Evolutionary conservation across 2,113 vertebrate genomes (phyloP).

Genomic region (Daubentonia madagascariensis): DNA sequence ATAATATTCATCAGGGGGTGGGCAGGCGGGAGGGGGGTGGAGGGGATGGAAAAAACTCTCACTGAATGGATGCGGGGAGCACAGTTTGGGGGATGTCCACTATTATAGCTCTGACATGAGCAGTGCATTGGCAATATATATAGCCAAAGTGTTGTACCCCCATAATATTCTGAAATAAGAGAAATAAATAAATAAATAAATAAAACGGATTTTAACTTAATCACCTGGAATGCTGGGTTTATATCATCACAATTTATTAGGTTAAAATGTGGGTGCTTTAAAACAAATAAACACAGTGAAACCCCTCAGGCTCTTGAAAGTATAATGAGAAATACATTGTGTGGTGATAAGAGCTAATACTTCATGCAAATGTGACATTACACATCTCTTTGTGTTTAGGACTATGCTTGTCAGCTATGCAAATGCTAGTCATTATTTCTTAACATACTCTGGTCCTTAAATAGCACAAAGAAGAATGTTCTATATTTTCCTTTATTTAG

Average conservation of each 20-base stretch:
- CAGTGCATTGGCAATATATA: too few relatives aligned
- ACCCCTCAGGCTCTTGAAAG: constrained; percentile 63
- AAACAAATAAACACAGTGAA: constrained; percentile 32
- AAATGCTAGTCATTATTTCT: constrained; percentile 71
- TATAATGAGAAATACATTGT: constrained; percentile 80
- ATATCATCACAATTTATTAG: constrained; percentile 73
- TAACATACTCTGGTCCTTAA: constrained; percentile 64
- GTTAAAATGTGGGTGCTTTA: constrained; percentile 74
- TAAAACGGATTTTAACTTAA: constrained; percentile 75
- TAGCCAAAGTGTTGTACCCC: too few relatives aligned
- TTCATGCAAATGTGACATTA: constrained; percentile 76
- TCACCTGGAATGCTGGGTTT: constrained; percentile 46
- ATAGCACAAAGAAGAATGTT: constrained; percentile 38
- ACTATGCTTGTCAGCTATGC: constrained; percentile 65
- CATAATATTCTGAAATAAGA: too few relatives aligned
- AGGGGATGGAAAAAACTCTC: too few relatives aligned
- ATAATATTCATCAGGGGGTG: too few relatives aligned
- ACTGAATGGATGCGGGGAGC: too few relatives aligned
- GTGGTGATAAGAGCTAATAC: constrained; percentile 75
- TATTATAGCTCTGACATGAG: too few relatives aligned
- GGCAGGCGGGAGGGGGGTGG: too few relatives aligned
- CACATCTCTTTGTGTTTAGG: constrained; percentile 65
- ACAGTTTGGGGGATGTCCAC: too few relatives aligned
- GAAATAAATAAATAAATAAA: too few relatives aligned
- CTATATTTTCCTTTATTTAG: constrained; percentile 46